phyloP scores from a whole-genome alignment of 2,888 invertebrate species.

The Dasysyrphus tricinctus region DNA sequence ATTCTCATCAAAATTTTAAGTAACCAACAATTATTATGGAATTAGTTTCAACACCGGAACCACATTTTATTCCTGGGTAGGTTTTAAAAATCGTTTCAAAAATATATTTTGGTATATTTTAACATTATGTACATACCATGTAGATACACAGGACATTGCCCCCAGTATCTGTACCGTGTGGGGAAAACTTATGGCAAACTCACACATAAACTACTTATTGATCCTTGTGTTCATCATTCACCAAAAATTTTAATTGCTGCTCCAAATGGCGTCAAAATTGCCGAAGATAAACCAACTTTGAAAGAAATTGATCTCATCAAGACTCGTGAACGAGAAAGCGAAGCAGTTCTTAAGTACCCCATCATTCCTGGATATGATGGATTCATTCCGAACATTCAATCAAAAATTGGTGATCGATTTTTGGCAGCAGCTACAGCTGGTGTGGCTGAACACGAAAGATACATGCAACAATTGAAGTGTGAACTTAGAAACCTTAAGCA shows the following conservation, averaged over 20 bases:
- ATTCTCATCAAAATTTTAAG: constrained; percentile 42
- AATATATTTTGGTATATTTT: no score
- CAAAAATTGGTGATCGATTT: constrained; percentile 89
- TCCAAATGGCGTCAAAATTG: constrained; percentile 76
- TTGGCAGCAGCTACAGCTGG: constrained; percentile 89
- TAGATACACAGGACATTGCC: constrained; percentile 91
- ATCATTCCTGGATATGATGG: constrained; percentile 91
- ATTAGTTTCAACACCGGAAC: constrained; percentile 85
- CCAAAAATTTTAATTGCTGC: constrained; percentile 88
- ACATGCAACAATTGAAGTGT: constrained; percentile 86
- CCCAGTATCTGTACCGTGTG: constrained; percentile 89
- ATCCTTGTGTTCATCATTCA: constrained; percentile 89
- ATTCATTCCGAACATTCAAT: constrained; percentile 86
- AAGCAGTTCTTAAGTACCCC: constrained; percentile 89
- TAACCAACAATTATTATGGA: constrained; percentile 77
- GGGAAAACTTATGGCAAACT: constrained; percentile 90
- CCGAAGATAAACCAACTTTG: constrained; percentile 87
- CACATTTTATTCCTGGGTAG: constrained; percentile 90
- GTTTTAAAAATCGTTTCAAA: neutral
- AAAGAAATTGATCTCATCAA: constrained; percentile 88
- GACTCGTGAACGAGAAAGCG: constrained; percentile 87
- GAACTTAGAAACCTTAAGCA: constrained; percentile 81
- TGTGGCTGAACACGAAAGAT: constrained; percentile 88
- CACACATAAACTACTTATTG: constrained; percentile 89
- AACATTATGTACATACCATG: neutral